A percentile compares a stretch with the other conserved stretches of the same genome.
Conservation (phyloP, 2,888 invertebrate genomes). For the Tethea ocularis region DNA sequence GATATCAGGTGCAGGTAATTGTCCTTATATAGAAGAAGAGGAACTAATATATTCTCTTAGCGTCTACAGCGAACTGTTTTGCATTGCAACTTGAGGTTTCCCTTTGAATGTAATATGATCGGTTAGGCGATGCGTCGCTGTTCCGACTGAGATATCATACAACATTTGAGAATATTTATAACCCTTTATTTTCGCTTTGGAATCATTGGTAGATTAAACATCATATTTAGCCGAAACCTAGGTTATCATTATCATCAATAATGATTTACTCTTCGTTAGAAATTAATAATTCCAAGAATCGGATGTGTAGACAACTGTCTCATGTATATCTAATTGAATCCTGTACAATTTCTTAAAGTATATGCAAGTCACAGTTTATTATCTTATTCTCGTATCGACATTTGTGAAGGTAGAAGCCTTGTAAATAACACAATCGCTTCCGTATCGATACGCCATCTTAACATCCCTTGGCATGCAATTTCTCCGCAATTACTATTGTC, state of each 20-base stretch:
- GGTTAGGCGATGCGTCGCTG: conserved; percentile 8
- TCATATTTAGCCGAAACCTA: background rate
- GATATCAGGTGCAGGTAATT: conserved; percentile 40
- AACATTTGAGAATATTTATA: too few relatives aligned
- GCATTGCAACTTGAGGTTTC: conserved; percentile 7
- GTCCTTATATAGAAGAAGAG: conserved; percentile 25
- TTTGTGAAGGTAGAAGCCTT: background rate
- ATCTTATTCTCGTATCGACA: background rate
- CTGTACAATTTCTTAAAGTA: background rate
- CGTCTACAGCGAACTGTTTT: conserved; percentile 18
- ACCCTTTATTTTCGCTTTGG: too few relatives aligned
- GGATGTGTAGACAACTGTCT: too few relatives aligned
- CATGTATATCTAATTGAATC: background rate
- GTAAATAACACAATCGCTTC: background rate
- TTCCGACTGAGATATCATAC: background rate
- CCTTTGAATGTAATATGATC: conserved; percentile 7
- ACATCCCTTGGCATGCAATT: background rate
- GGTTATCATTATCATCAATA: background rate
- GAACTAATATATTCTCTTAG: conserved; percentile 28
- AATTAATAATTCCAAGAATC: background rate
- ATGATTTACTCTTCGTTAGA: background rate
- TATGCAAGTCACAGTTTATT: background rate
- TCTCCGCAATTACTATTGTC: background rate
- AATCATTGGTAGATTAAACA: background rate
- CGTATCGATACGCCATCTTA: background rate